Conservation (phyloP, 2,113 vertebrate species). For the Bos taurus region ARS-UCD2.0 NC_037333.1:98928001-98928500, state of each 20-base stretch:
- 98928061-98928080: neutral
- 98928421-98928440: neutral
- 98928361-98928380: neutral
- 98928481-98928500: neutral
- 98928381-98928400: neutral
- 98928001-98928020: neutral
- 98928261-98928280: neutral
- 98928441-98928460: neutral
- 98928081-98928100: neutral
- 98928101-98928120: neutral
- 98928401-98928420: neutral
- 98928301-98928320: neutral
- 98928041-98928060: neutral
- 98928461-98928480: neutral
- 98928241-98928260: neutral
- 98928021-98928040: neutral
- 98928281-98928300: neutral
- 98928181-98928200: neutral
- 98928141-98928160: neutral
- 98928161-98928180: neutral
- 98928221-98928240: neutral
- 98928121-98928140: neutral
- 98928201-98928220: neutral
- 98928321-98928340: neutral
- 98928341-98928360: neutral